phyloP scores from a whole-genome alignment of 2,113 vertebrate genomes.

The Spilogale gracilis region DNA sequence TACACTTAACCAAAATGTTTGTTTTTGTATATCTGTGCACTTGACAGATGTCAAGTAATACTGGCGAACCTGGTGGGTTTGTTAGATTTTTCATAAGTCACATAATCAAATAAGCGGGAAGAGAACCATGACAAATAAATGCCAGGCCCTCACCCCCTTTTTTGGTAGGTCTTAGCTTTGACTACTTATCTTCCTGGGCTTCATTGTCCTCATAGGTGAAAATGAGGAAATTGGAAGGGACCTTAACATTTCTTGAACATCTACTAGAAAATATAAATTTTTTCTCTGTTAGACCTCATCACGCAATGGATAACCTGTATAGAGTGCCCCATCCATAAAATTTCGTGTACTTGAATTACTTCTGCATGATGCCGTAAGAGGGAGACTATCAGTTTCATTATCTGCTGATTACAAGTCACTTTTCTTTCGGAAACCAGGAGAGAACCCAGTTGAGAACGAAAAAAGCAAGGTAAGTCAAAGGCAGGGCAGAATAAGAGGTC shows the following conservation, averaged over 20 bases:
- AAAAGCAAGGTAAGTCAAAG: neutral
- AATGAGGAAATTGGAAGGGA: neutral
- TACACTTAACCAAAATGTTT: neutral
- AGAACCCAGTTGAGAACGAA: neutral
- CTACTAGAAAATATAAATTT: neutral
- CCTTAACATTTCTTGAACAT: neutral
- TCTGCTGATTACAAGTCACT: neutral
- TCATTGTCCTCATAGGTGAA: conserved; percentile 20
- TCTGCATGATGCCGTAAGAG: neutral
- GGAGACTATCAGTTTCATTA: neutral
- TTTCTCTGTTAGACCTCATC: neutral
- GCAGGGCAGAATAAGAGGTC: neutral
- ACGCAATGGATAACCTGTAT: neutral
- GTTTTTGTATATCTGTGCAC: neutral
- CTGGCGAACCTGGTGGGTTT: neutral
- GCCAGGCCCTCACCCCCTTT: no score
- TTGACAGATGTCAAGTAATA: neutral
- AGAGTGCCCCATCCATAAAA: neutral
- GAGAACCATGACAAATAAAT: neutral
- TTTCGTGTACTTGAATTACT: conserved; percentile 1
- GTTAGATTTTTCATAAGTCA: neutral
- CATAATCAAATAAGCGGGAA: neutral
- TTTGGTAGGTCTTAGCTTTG: neutral
- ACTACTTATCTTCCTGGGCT: neutral
- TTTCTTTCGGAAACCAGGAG: neutral